Percentiles rank a stretch among this genome's conserved stretches.
These are phyloP conservation scores for Xenopus petersii DNA, from an alignment of 2,797 vertebrate species.

Conservation along the genomic window DNA sequence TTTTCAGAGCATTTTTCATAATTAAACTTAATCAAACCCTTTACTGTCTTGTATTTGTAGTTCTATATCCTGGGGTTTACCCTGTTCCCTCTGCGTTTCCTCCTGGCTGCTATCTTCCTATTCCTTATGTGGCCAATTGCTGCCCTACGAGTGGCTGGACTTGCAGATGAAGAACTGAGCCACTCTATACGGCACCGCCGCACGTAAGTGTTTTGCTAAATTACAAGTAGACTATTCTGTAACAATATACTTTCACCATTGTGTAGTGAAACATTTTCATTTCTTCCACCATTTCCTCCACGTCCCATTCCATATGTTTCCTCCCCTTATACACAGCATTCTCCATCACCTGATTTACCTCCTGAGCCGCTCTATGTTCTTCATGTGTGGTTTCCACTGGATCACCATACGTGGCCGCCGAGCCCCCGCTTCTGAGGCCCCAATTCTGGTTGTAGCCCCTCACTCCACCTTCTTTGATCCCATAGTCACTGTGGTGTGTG, in stretches of 20 bases:
- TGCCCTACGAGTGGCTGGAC: slow-evolving; percentile 71
- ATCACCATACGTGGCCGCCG: slow-evolving; percentile 77
- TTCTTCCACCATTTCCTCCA: neutral
- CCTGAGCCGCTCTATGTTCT: slow-evolving; percentile 76
- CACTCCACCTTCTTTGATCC: slow-evolving; percentile 87
- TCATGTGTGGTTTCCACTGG: slow-evolving; percentile 71
- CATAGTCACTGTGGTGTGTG: slow-evolving; percentile 68
- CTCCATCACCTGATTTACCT: slow-evolving; percentile 64
- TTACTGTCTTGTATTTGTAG: slow-evolving; percentile 37
- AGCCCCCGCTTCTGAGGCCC: slow-evolving; percentile 75
- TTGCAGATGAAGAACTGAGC: slow-evolving; percentile 66
- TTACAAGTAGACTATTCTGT: no score
- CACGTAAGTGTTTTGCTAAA: slow-evolving; percentile 54
- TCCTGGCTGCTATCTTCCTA: slow-evolving; percentile 66
- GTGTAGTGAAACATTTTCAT: no score
- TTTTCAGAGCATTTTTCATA: no score
- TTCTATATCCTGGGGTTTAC: slow-evolving; percentile 71
- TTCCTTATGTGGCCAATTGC: slow-evolving; percentile 81
- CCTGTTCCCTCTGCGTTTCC: slow-evolving; percentile 74
- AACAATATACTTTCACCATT: no score
- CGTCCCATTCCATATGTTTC: slow-evolving; percentile 22
- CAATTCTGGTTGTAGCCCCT: slow-evolving; percentile 81
- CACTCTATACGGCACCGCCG: slow-evolving; percentile 76
- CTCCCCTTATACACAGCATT: slow-evolving; percentile 60
- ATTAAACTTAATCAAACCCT: no score